These are phyloP conservation scores for Rotaria socialis DNA, from an alignment of 2,888 invertebrate species.

Conservation along the genomic window DNA sequence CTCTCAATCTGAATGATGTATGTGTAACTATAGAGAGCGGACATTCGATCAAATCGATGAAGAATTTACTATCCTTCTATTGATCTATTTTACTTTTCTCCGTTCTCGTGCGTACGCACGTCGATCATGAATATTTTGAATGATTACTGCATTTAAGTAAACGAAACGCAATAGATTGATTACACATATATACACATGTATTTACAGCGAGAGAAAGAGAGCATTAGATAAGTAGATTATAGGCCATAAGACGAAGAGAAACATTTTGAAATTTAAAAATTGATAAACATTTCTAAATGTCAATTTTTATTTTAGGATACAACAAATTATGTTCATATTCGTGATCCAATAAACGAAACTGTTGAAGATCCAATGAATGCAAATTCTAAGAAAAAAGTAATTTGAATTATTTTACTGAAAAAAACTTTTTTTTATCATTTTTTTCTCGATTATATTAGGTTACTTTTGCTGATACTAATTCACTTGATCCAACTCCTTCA, in stretches of 20 bases:
- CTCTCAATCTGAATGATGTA: conserved; percentile 15
- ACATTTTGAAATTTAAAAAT: no score
- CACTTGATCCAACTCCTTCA: not conserved
- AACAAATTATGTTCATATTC: not conserved
- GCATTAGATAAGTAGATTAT: no score
- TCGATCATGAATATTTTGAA: not conserved
- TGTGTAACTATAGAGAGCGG: not conserved
- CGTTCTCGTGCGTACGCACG: not conserved
- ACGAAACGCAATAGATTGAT: not conserved
- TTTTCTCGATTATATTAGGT: not conserved
- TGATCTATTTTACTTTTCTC: not conserved
- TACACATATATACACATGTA: no score
- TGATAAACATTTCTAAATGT: not conserved
- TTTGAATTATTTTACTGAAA: not conserved
- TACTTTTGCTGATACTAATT: not conserved
- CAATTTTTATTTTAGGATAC: not conserved
- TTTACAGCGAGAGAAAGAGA: no score
- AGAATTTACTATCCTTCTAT: not conserved
- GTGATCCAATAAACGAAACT: not conserved
- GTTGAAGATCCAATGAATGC: conserved; percentile 22
- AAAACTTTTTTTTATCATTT: no score
- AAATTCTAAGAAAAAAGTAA: conserved; percentile 29
- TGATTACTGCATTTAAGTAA: not conserved
- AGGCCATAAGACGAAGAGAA: no score
- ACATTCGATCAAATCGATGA: not conserved